Conservation (phyloP, 30 jellyfish, hydroid and myxozoan genomes). For the Phacellophora camtschatica region DNA sequence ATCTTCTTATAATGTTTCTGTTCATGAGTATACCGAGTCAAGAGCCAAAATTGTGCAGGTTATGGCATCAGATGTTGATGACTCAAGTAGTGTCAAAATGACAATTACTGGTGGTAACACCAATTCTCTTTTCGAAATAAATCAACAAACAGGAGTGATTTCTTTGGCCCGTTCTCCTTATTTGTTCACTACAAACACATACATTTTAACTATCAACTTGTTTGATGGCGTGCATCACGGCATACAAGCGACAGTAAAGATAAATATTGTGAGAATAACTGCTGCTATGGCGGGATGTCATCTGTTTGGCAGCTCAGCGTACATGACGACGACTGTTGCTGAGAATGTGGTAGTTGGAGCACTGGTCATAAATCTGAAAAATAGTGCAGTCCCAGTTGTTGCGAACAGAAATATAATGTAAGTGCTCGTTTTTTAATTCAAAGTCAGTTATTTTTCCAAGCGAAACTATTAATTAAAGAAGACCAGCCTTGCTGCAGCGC, state of each 20-base stretch:
- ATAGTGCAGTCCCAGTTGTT: constrained; percentile 16
- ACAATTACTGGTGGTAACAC: constrained; percentile 73
- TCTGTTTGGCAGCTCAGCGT: constrained; percentile 24
- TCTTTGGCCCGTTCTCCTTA: constrained; percentile 46
- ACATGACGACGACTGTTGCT: not conserved
- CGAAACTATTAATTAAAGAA: no score
- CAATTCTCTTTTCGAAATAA: constrained; percentile 49
- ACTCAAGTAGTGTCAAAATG: constrained; percentile 18
- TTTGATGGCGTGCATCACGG: constrained; percentile 59
- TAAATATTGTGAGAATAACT: constrained; percentile 39
- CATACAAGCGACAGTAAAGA: constrained; percentile 31
- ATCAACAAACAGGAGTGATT: constrained; percentile 55
- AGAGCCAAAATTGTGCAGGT: constrained; percentile 61
- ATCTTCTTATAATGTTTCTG: not conserved
- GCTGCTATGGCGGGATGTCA: constrained; percentile 63
- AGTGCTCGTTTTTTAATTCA: no score
- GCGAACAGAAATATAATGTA: constrained; percentile 59
- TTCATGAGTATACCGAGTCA: constrained; percentile 74
- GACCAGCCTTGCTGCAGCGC: no score
- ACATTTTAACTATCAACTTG: constrained; percentile 20
- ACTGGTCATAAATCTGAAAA: constrained; percentile 12
- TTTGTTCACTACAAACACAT: constrained; percentile 13
- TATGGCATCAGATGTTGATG: constrained; percentile 72
- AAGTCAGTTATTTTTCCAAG: no score
- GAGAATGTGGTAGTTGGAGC: constrained; percentile 62